These are phyloP conservation scores for Brachionichthys hirsutus DNA, from an alignment of 2,113 vertebrate species.

Conservation along the genomic window DNA sequence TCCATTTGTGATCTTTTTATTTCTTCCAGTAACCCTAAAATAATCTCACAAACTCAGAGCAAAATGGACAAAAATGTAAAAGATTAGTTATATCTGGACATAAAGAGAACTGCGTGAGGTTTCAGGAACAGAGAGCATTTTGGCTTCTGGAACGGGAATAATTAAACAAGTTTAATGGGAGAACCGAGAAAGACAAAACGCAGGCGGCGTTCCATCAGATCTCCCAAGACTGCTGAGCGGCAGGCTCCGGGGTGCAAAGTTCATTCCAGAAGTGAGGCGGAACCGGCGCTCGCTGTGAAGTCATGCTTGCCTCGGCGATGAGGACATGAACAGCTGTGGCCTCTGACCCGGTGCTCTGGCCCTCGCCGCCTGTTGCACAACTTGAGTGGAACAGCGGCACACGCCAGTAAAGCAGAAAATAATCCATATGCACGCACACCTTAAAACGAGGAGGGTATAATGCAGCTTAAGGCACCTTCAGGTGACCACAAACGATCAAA, in stretches of 20 bases:
- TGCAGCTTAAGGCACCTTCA: conserved; percentile 29
- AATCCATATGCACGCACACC: conserved; percentile 1
- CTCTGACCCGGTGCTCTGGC: conserved; percentile 51
- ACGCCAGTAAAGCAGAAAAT: conserved; percentile 15
- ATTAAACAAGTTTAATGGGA: conserved; percentile 28
- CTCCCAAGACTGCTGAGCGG: conserved; percentile 7
- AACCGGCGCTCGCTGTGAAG: conserved; percentile 37
- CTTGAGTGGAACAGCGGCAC: conserved; percentile 31
- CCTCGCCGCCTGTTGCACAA: conserved; percentile 40
- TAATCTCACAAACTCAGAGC: too few relatives aligned
- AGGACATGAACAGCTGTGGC: conserved; percentile 61
- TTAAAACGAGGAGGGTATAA: conserved; percentile 6
- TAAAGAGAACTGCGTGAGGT: too few relatives aligned
- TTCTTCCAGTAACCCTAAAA: too few relatives aligned
- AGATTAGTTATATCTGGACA: too few relatives aligned
- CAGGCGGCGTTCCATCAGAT: not conserved
- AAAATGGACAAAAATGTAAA: not conserved
- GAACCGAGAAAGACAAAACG: not conserved
- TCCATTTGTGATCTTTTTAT: too few relatives aligned
- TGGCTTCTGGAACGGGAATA: conserved; percentile 21
- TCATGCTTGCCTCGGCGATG: conserved; percentile 51
- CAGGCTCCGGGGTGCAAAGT: conserved; percentile 27
- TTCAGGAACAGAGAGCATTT: not conserved
- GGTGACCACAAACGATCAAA: conserved; percentile 30
- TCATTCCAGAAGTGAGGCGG: conserved; percentile 35